phyloP scores from a whole-genome alignment of 2,888 invertebrate genomes.

The Toxonevra muliebris region DNA sequence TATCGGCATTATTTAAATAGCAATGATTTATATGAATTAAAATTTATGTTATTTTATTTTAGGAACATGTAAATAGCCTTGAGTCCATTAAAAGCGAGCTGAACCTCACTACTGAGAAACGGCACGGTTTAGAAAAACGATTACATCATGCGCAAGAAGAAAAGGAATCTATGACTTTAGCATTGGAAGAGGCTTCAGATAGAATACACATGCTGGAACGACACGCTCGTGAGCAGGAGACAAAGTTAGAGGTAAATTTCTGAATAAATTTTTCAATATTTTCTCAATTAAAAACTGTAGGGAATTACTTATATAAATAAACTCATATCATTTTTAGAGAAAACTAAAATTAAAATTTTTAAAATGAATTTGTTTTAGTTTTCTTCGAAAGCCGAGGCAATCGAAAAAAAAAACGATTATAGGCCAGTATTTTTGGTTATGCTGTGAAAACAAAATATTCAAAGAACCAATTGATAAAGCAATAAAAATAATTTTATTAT shows the following conservation, averaged over 20 bases:
- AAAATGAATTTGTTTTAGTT: too few relatives aligned
- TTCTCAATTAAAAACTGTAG: not conserved
- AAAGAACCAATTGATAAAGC: too few relatives aligned
- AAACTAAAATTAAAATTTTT: too few relatives aligned
- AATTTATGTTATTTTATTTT: slow-evolving; percentile 16
- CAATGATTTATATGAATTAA: not conserved
- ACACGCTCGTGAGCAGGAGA: slow-evolving; percentile 82
- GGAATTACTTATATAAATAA: too few relatives aligned
- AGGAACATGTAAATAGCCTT: slow-evolving; percentile 90
- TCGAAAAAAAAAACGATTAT: too few relatives aligned
- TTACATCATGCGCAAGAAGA: slow-evolving; percentile 80
- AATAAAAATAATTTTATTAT: too few relatives aligned
- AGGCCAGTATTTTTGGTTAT: too few relatives aligned
- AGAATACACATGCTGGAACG: slow-evolving; percentile 86
- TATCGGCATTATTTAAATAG: not conserved
- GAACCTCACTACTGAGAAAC: slow-evolving; percentile 82
- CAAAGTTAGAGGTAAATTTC: slow-evolving; percentile 59
- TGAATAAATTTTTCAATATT: not conserved
- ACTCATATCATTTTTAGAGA: too few relatives aligned
- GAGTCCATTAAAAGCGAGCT: slow-evolving; percentile 90
- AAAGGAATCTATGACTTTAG: slow-evolving; percentile 79
- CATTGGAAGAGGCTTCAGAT: slow-evolving; percentile 90
- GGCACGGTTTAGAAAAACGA: slow-evolving; percentile 84
- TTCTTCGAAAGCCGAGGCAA: too few relatives aligned
- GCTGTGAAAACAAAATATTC: too few relatives aligned